Evolutionary conservation across 2,113 vertebrate genomes (phyloP).

Genomic region (Naja naja): DNA sequence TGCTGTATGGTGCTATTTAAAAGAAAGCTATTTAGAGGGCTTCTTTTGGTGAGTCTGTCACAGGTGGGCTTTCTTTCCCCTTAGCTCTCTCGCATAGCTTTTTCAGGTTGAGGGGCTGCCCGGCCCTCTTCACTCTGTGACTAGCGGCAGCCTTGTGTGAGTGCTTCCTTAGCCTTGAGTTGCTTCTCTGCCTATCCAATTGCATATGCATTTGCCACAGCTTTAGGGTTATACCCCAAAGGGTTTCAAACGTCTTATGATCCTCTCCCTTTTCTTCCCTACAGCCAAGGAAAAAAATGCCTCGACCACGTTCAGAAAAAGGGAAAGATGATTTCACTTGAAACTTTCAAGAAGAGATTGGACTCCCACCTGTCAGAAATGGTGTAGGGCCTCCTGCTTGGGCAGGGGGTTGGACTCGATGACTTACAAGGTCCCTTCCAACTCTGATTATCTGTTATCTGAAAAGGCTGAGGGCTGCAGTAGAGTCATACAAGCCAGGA

Average conservation of each 20-base stretch:
- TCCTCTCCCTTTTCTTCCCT: slow-evolving; percentile 18
- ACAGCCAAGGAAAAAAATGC: slow-evolving; percentile 42
- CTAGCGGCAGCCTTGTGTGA: not conserved
- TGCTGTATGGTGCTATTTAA: slow-evolving; percentile 30
- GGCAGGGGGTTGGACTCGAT: too few species aligned
- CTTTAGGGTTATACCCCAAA: slow-evolving; percentile 30
- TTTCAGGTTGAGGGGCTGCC: not conserved
- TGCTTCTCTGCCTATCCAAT: not conserved
- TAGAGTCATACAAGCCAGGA: slow-evolving; percentile 66
- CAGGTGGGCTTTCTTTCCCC: not conserved
- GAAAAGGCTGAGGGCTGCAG: slow-evolving; percentile 59
- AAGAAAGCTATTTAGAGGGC: not conserved
- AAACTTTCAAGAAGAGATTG: too few species aligned
- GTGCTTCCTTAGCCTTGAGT: not conserved
- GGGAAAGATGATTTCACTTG: slow-evolving; percentile 29
- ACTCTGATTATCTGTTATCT: too few species aligned
- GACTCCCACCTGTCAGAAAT: too few species aligned
- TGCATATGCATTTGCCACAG: slow-evolving; percentile 36
- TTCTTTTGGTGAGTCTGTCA: not conserved
- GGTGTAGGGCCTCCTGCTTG: too few species aligned
- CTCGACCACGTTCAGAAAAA: slow-evolving; percentile 31
- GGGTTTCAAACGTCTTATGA: slow-evolving; percentile 32
- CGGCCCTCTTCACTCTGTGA: not conserved
- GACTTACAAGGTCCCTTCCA: too few species aligned
- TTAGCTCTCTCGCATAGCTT: not conserved